A percentile compares a stretch with the other conserved stretches of the same genome.
Evolutionary conservation across 2,797 vertebrate genomes (phyloP).

Genomic region (Micrastur ruficollis): DNA sequence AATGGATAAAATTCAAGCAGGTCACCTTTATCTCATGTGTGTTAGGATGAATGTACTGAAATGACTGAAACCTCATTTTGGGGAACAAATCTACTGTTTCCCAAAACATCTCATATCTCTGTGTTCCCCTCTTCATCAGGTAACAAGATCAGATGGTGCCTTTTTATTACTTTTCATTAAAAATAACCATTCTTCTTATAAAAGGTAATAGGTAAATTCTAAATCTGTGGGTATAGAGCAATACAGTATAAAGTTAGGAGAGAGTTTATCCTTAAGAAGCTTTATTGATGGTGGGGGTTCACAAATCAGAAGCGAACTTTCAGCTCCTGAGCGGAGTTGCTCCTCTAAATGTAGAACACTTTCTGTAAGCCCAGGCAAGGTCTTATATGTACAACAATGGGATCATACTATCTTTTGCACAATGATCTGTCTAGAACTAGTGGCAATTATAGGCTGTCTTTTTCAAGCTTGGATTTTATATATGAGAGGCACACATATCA

Average conservation of each 20-base stretch:
- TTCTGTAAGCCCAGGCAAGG: not conserved
- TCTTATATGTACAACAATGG: not conserved
- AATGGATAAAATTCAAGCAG: not conserved
- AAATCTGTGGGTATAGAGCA: not conserved
- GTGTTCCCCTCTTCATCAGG: not conserved
- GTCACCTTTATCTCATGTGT: not conserved
- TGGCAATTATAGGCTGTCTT: not conserved
- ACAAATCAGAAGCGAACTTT: not conserved
- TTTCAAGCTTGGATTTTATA: not conserved
- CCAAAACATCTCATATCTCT: not conserved
- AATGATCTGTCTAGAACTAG: not conserved
- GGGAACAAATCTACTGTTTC: not conserved
- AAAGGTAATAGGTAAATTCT: not conserved
- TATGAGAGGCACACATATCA: not conserved
- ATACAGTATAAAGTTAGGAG: not conserved
- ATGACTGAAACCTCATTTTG: not conserved
- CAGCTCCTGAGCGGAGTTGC: not conserved
- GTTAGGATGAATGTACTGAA: not conserved
- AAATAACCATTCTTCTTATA: not conserved
- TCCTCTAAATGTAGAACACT: not conserved
- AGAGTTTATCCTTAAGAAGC: not conserved
- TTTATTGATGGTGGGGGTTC: not conserved
- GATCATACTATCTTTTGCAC: not conserved
- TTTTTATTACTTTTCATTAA: not conserved
- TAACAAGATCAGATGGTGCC: not conserved